Conservation (phyloP, 2,113 vertebrate species). For the Corythaeola cristata region DNA sequence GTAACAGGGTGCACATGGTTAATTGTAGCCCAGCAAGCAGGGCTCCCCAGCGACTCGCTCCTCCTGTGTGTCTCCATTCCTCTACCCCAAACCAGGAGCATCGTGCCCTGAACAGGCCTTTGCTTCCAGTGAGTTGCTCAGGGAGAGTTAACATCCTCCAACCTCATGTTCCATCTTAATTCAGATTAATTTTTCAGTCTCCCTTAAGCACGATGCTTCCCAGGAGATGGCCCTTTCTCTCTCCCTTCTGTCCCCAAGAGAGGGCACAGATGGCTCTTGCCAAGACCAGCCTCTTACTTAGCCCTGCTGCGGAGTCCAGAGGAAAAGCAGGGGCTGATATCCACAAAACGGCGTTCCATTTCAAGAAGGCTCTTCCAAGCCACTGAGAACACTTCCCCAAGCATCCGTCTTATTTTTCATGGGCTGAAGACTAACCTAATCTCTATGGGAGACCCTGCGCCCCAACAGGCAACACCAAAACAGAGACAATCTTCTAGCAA, state of each 20-base stretch:
- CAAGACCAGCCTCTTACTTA: background rate
- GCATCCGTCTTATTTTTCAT: background rate
- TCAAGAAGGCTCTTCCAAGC: background rate
- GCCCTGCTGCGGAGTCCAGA: background rate
- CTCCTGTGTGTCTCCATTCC: background rate
- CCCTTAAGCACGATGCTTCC: background rate
- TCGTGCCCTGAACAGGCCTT: background rate
- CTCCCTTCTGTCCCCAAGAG: background rate
- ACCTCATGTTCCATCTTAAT: accelerated
- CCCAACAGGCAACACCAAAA: background rate
- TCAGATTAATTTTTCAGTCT: background rate
- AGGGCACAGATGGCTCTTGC: background rate
- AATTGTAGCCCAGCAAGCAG: background rate
- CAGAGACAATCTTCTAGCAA: background rate
- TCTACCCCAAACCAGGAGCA: background rate
- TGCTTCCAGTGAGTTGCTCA: background rate
- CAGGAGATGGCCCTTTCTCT: background rate
- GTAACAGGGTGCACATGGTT: accelerated
- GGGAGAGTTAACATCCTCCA: background rate
- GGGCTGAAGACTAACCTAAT: background rate
- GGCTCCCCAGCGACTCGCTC: background rate
- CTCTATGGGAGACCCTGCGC: background rate
- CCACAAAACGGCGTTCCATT: accelerated
- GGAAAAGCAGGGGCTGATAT: background rate
- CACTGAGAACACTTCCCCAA: background rate